Evolutionary conservation across 2,113 vertebrate species (phyloP).

Genomic region (Ploceus nigricollis): DNA sequence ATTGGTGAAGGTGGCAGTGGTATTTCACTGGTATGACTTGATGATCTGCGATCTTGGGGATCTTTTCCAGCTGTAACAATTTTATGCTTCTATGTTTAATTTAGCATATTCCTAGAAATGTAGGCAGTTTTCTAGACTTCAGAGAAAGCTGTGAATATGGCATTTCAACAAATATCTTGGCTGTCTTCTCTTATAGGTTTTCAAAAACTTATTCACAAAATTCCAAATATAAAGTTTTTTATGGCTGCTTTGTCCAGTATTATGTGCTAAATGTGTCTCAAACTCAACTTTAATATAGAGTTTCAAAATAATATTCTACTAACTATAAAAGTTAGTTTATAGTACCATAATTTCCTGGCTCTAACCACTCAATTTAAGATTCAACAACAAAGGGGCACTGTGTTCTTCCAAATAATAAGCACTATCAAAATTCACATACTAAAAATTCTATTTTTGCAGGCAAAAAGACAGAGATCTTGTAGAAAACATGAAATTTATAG

Average conservation of each 20-base stretch:
- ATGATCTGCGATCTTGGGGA: background rate
- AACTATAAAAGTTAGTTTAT: background rate
- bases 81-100: background rate
- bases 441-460: background rate
- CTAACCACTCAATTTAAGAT: background rate
- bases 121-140: background rate
- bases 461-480: background rate
- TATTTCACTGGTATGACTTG: background rate
- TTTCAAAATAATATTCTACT: background rate
- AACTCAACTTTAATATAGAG: background rate
- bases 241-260: background rate
- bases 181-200: background rate
- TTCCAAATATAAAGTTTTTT: background rate
- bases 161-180: background rate
- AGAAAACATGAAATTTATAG: background rate
- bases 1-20: background rate
- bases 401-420: background rate
- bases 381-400: background rate
- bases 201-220: background rate
- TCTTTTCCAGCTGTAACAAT: background rate
- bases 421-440: background rate
- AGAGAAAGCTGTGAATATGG: background rate
- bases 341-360: background rate
- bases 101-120: background rate
- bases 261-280: background rate